phyloP scores from a whole-genome alignment of 1,140 invertebrate species.

The Papilio xuthus region DNA sequence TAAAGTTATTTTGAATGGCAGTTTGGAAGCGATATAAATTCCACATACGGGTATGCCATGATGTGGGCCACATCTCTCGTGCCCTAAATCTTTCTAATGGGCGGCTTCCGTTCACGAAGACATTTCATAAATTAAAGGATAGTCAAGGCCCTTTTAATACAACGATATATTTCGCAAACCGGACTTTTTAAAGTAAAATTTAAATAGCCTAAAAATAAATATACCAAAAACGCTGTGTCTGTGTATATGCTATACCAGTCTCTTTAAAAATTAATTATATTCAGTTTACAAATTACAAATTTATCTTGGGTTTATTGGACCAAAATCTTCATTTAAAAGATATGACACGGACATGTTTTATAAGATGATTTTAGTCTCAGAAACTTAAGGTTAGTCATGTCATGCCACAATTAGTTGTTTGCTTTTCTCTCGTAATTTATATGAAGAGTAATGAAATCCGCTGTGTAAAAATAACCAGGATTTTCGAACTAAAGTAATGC shows the following conservation, averaged over 20 bases:
- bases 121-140: slow-evolving; percentile 38
- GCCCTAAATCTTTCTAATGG: slow-evolving; percentile 40
- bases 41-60: slow-evolving; percentile 20
- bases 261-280: too few species aligned
- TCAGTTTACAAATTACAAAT: too few species aligned
- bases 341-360: too few species aligned
- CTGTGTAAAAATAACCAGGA: neutral
- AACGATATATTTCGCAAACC: neutral
- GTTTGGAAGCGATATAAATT: slow-evolving; percentile 33
- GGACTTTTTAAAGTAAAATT: neutral
- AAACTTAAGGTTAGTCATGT: too few species aligned
- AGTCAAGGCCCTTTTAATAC: slow-evolving; percentile 27
- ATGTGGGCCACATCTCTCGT: slow-evolving; percentile 38
- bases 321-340: too few species aligned
- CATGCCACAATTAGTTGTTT: too few species aligned
- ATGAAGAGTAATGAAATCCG: neutral
- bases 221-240: neutral
- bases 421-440: too few species aligned
- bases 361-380: too few species aligned
- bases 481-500: neutral
- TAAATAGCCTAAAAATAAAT: neutral
- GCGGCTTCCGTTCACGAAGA: slow-evolving; percentile 35
- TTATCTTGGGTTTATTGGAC: too few species aligned
- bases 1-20: slow-evolving; percentile 29
- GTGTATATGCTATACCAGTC: too few species aligned